Evolutionary conservation across 23 tunicate species (phyloP).

Genomic region (Diplosoma virens): DNA sequence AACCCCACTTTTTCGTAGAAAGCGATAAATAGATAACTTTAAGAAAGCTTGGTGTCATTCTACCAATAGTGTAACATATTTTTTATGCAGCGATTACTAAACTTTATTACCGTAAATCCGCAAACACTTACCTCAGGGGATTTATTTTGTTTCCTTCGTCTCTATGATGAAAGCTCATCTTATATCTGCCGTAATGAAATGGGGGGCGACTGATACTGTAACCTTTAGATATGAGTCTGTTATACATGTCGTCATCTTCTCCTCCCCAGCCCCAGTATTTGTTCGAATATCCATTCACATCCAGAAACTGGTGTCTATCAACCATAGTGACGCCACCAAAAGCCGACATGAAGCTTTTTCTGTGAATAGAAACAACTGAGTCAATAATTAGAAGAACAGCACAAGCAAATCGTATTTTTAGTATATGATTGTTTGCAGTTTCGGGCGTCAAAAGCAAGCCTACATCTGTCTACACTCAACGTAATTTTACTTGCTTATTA

Average conservation of each 20-base stretch:
- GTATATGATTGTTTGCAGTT: too few species aligned
- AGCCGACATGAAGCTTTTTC: slow-evolving; percentile 3
- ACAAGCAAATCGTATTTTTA: too few species aligned
- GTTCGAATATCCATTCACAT: slow-evolving; percentile 70
- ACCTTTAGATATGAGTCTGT: slow-evolving; percentile 32
- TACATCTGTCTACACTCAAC: too few species aligned
- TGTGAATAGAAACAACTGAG: not conserved
- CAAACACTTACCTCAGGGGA: slow-evolving; percentile 29
- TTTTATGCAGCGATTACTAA: too few species aligned
- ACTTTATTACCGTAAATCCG: too few species aligned
- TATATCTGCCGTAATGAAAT: slow-evolving; percentile 34
- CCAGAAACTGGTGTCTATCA: slow-evolving; percentile 32
- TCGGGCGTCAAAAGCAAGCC: too few species aligned
- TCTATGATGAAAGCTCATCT: slow-evolving; percentile 67
- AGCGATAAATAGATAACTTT: too few species aligned
- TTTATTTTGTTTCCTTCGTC: slow-evolving; percentile 60
- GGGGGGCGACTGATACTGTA: slow-evolving; percentile 64
- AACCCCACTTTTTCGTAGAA: too few species aligned
- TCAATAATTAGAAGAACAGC: too few species aligned
- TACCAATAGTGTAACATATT: too few species aligned
- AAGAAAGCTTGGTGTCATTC: too few species aligned
- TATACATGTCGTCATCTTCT: slow-evolving; percentile 79
- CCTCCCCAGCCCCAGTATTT: slow-evolving; percentile 89
- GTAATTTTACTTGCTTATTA: too few species aligned
- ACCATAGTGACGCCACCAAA: slow-evolving; percentile 74